Evolutionary conservation across 2,888 invertebrate species (phyloP).

Genomic region (Drosophila recens): DNA sequence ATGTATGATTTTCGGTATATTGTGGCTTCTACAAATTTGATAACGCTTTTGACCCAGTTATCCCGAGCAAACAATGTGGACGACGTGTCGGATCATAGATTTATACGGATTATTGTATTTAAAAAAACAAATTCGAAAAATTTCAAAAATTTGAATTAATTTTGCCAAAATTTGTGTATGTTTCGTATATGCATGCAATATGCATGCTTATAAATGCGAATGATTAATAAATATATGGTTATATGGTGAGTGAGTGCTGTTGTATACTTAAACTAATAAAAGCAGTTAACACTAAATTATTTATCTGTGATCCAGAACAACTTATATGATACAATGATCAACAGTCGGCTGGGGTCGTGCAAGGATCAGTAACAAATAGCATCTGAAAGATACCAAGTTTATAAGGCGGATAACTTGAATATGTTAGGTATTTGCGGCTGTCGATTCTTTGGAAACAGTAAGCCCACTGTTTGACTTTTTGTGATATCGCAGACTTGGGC

Average conservation of each 20-base stretch:
- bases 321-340: no score
- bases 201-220: background rate
- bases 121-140: background rate
- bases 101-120: background rate
- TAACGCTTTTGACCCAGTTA: background rate
- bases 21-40: background rate
- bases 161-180: background rate
- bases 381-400: no score
- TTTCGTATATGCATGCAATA: no score
- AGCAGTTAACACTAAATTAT: background rate
- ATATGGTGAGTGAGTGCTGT: background rate
- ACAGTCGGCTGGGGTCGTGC: no score
- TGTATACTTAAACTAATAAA: background rate
- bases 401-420: no score
- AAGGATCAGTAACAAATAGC: no score
- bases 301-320: no score
- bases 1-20: conserved; percentile 1
- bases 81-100: background rate
- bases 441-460: no score
- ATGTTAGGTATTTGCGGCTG: no score
- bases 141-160: background rate
- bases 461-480: no score
- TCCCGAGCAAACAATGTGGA: background rate
- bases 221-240: conserved; percentile 1
- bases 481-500: no score